Evolutionary conservation across 2,888 invertebrate genomes (phyloP), one percentile per base, ranked within the genome.

Genomic region (Aspidiotus destructor): DNA sequence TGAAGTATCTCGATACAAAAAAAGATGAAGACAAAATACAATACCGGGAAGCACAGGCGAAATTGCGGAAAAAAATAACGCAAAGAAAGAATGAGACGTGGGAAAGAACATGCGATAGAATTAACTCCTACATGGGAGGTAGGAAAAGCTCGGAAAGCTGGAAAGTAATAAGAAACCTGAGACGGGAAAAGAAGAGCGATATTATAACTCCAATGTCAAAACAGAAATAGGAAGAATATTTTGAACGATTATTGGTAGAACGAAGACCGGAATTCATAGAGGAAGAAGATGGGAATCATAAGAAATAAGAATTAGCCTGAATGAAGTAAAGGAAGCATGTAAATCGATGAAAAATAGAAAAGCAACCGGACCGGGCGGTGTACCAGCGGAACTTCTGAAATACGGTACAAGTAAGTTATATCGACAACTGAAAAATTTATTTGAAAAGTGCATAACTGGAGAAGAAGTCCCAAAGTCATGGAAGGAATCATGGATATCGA

Each of bases 321-420:
- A 48, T 11, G 48, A 48, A 48, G n/a, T 48, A 48, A n/a, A 48
- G 48, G 48, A 48, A 48, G 48, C 48, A 11, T 48, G 48, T 48
- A 48, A 48, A n/a, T n/a, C 10, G 6, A 13, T 48, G 48, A 48
- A 48, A n/a, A 48, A 48, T 6, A 11, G 48, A 13, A 48, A 48
- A 48, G 48, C 48, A 48, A 11, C 48, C 3, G 48, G n/a, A 48
- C 48, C 10, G 10, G 48, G 48, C 2, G n/a, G 48, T 13, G 6
- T 48, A 11, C 48, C 48, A 3, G 48, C 48, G 11, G 48, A 48
- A 48, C 13, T n/a, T n/a, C n/a, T n/a, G 9, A 44, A 44, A 13
- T 10, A 44, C 13, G 48, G 48, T 44, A 44, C 48, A 13, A 44
- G 9, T 10, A 44, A 44, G 13, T 13, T 44, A 13, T 44, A 44